These are phyloP conservation scores for Chrysotoxum bicinctum DNA, from an alignment of 2,888 invertebrate genomes.

Conservation along the genomic window DNA sequence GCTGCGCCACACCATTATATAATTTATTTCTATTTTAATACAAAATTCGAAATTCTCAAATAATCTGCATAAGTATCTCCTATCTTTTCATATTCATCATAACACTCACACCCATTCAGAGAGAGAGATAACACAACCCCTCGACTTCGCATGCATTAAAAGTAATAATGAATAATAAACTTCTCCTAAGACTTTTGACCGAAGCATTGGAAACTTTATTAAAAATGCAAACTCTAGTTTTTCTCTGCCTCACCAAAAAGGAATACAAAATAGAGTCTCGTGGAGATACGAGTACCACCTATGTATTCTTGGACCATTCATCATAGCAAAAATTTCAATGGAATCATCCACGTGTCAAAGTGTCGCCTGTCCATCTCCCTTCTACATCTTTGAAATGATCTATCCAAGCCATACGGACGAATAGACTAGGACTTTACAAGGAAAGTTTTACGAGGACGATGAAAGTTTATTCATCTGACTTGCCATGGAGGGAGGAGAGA, in stretches of 20 bases:
- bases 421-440: constrained; percentile 57
- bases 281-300: background rate
- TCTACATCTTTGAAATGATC: constrained; percentile 60
- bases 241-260: background rate
- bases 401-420: constrained; percentile 41
- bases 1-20: too few species aligned
- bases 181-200: background rate
- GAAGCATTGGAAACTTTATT: background rate
- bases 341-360: constrained; percentile 72
- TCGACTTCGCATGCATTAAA: too few species aligned
- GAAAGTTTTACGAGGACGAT: constrained; percentile 54
- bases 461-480: constrained; percentile 42
- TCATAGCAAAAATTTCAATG: constrained; percentile 65
- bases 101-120: too few species aligned
- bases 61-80: too few species aligned
- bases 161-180: too few species aligned
- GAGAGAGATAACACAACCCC: too few species aligned
- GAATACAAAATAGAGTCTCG: background rate
- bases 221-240: constrained; percentile 6
- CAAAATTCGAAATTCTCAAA: too few species aligned
- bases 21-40: too few species aligned
- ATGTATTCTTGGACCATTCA: constrained; percentile 29
- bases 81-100: too few species aligned
- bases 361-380: constrained; percentile 70
- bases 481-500: background rate